These are phyloP conservation scores for Icerya purchasi DNA, from an alignment of 2,888 invertebrate species.

Conservation along the genomic window DNA sequence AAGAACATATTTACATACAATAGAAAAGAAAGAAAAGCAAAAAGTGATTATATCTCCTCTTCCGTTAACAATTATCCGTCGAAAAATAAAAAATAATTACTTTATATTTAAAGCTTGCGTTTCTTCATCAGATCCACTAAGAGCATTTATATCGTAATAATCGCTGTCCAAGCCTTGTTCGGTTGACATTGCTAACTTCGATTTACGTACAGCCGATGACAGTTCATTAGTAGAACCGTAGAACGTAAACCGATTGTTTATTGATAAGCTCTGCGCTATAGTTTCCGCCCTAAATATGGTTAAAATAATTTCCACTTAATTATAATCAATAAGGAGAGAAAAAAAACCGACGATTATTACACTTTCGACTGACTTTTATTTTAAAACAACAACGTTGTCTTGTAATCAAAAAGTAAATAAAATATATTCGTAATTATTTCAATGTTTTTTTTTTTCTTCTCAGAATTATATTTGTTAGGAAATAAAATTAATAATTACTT, in stretches of 20 bases:
- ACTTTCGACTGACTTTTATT: too few relatives aligned
- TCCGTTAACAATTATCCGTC: too few relatives aligned
- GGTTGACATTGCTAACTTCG: neutral
- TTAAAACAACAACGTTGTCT: too few relatives aligned
- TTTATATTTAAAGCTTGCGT: neutral
- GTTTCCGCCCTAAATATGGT: conserved; percentile 30
- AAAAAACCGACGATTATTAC: too few relatives aligned
- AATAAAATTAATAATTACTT: conserved; percentile 26
- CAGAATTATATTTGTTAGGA: too few relatives aligned
- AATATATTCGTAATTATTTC: too few relatives aligned
- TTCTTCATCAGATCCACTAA: neutral
- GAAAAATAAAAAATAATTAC: too few relatives aligned
- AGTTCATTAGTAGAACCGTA: conserved; percentile 22
- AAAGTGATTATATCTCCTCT: too few relatives aligned
- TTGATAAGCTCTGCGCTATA: conserved; percentile 29
- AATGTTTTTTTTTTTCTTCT: too few relatives aligned
- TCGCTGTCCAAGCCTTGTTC: neutral
- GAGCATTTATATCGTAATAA: neutral
- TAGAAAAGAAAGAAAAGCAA: neutral
- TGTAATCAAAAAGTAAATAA: too few relatives aligned
- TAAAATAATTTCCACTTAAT: too few relatives aligned
- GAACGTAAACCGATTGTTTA: conserved; percentile 32
- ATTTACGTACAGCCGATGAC: conserved; percentile 20
- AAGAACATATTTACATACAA: neutral
- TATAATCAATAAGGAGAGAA: too few relatives aligned